Conservation (phyloP, 92 coral and sea anemone species). For the Porites evermanni region DNA sequence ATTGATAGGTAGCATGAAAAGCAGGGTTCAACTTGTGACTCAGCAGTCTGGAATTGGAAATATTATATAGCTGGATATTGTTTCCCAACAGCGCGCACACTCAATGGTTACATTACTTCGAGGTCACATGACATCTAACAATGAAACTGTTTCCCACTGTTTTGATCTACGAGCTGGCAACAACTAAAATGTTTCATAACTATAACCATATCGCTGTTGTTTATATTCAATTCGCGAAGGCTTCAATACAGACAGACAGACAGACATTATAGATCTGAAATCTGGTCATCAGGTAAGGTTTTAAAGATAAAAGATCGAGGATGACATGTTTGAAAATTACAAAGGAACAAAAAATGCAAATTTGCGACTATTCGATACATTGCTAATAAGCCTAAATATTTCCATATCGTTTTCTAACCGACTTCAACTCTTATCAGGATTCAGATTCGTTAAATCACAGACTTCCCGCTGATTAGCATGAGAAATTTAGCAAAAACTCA, state of each 20-base stretch:
- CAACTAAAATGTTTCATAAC: not conserved
- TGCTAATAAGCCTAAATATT: not conserved
- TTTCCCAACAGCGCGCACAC: too few species aligned
- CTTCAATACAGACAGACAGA: not conserved
- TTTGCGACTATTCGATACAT: not conserved
- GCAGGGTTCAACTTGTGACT: too few species aligned
- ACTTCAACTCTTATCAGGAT: not conserved
- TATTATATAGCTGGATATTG: too few species aligned
- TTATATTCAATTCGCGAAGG: not conserved
- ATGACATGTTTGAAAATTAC: not conserved
- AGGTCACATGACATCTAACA: too few species aligned
- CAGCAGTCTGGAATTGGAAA: too few species aligned
- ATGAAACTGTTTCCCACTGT: too few species aligned
- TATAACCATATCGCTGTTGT: not conserved
- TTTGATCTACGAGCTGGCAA: too few species aligned
- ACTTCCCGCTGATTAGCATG: not conserved
- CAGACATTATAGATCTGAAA: not conserved
- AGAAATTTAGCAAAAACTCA: not conserved
- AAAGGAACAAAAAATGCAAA: not conserved
- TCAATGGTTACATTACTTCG: too few species aligned
- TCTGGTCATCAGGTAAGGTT: not conserved
- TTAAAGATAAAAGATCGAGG: not conserved
- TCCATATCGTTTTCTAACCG: constrained; percentile 5
- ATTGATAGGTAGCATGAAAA: too few species aligned
- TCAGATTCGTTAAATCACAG: not conserved